Percentiles rank a stretch among this genome's conserved stretches.
Evolutionary conservation across 2,797 vertebrate genomes (phyloP).

Genomic region (Myiothlypis coronata): DNA sequence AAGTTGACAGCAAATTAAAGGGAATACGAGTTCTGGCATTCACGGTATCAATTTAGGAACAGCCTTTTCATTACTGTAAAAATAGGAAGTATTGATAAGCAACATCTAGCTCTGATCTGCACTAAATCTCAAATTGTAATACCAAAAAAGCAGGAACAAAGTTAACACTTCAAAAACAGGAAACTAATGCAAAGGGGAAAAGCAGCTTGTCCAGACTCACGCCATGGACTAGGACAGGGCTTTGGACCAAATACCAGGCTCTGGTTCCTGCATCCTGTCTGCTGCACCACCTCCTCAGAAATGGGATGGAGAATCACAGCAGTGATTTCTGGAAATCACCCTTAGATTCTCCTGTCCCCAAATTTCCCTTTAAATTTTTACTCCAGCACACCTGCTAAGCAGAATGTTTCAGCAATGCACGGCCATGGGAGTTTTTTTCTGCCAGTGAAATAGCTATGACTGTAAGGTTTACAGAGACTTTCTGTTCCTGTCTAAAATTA

Average conservation of each 20-base stretch:
- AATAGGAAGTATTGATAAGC: background rate
- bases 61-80: constrained; percentile 9
- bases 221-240: background rate
- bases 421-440: background rate
- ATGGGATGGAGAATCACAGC: background rate
- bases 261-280: background rate
- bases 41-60: background rate
- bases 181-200: background rate
- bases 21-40: background rate
- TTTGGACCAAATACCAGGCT: background rate
- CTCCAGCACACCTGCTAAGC: background rate
- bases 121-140: background rate
- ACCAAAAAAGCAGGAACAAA: background rate
- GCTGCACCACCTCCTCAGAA: background rate
- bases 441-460: background rate
- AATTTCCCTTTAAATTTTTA: background rate
- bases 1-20: background rate
- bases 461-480: constrained; percentile 41
- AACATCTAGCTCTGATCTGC: background rate
- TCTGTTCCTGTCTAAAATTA: constrained; percentile 61
- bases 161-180: background rate
- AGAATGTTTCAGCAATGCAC: background rate
- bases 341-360: background rate
- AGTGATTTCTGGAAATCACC: background rate
- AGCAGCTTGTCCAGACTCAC: background rate